Conservation (phyloP, 2,888 invertebrate species). For the Coelogynopora nodosa region DNA sequence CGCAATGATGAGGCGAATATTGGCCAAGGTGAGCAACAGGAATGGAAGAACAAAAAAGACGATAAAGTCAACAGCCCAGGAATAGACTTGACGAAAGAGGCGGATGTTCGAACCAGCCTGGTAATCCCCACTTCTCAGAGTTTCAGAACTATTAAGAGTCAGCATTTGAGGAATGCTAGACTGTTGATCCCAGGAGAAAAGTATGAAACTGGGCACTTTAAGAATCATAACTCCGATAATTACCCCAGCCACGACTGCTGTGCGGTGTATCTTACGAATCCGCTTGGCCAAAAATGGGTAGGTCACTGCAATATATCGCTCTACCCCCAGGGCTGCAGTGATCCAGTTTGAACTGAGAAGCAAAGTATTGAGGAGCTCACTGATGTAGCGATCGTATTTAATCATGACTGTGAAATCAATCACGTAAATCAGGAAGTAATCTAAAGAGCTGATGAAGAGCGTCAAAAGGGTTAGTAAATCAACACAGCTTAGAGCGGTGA, state of each 20-base stretch:
- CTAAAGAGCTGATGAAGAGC: neutral
- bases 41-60: slow-evolving; percentile 33
- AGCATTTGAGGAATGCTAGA: neutral
- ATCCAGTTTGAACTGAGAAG: slow-evolving; percentile 38
- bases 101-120: neutral
- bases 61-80: slow-evolving; percentile 33
- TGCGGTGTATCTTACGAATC: slow-evolving; percentile 28
- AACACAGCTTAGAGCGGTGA: slow-evolving; percentile 35
- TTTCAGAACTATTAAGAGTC: neutral
- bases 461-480: slow-evolving; percentile 9
- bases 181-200: slow-evolving; percentile 4
- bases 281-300: slow-evolving; percentile 37
- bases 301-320: slow-evolving; percentile 32
- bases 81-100: neutral
- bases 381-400: neutral
- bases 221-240: neutral
- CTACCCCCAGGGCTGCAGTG: slow-evolving; percentile 29
- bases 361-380: slow-evolving; percentile 33
- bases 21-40: neutral
- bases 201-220: slow-evolving; percentile 14
- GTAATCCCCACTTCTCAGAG: neutral
- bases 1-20: slow-evolving; percentile 35
- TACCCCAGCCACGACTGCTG: neutral
- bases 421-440: slow-evolving; percentile 32
- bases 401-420: neutral